Evolutionary conservation across 37 sponge, comb jelly and placozoan genomes (phyloP), one percentile per base, ranked within the genome.

Genomic region (Bolinopsis microptera): DNA sequence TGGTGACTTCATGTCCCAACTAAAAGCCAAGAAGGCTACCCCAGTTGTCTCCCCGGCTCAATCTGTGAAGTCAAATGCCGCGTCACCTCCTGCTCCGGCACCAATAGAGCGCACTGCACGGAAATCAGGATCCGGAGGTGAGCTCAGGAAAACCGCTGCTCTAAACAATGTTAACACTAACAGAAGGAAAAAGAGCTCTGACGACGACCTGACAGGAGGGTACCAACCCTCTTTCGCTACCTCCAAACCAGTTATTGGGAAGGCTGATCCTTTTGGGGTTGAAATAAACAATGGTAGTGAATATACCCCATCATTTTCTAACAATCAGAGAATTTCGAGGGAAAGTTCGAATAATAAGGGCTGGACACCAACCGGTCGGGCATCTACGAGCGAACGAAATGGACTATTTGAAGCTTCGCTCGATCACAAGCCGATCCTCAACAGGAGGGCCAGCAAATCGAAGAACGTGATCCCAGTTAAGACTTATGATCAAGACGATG

Each of bases 261-360:
- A 86, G 26, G 22, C 18, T 22, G 90, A 86, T 39, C 90, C 90
- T 24, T 86, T 86, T 39, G 90, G 90, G 61, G 61, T 86, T 40
- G 35, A 28, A 36, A 16, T 86, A 24, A 40, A 21, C 48, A 86
- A 30, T 38, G 21, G 21, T 8, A 77, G 80, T 34, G 90, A 86
- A 39, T 86, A 86, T 38, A 86, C 90, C 31, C 90, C 90, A 5
- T 33, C 90, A 24, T 86, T 86, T 38, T 86, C 90, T 2, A 41
- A 35, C 90, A 86, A 86, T 38, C 90, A 86, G 31, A 86, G 90
- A 27, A 86, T 86, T 36, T 86, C 90, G 9, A 86, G 90, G 39
- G 90, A 86, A 24, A 86, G 32, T 39, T 13, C 61, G 61, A 21
- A 26, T 16, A 77, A 77, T 9, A 86, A 86, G 90, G 90, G n/a